Percentiles rank a stretch among this genome's conserved stretches.
phyloP scores from a whole-genome alignment of 2,797 vertebrate species.

The Lindbergichthys nudifrons region DNA sequence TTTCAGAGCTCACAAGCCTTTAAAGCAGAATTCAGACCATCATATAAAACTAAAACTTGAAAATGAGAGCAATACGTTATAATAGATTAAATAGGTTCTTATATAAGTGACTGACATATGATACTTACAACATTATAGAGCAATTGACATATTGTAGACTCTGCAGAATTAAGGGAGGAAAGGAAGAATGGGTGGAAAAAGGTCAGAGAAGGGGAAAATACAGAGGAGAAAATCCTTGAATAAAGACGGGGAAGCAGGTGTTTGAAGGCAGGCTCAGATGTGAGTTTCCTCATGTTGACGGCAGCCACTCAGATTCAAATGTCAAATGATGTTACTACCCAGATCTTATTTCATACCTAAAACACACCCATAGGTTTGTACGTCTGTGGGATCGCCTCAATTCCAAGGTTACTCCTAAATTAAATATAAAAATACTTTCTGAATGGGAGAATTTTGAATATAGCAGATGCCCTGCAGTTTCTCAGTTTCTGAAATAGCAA shows the following conservation, averaged over 20 bases:
- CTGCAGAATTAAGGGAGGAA: background rate
- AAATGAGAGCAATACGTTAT: background rate
- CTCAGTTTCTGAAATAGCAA: background rate
- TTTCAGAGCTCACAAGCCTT: background rate
- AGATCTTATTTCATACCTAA: constrained; percentile 39
- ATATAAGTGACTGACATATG: constrained; percentile 1
- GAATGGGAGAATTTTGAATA: background rate
- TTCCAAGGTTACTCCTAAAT: constrained; percentile 7
- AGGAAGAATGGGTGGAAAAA: background rate
- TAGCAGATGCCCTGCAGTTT: background rate
- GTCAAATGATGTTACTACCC: constrained; percentile 38
- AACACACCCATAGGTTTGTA: constrained; percentile 11
- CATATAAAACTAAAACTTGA: background rate
- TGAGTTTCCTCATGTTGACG: constrained; percentile 11
- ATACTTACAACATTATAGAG: background rate
- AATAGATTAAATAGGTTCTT: background rate
- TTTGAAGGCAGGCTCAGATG: constrained; percentile 24
- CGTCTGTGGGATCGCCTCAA: background rate
- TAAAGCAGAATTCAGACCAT: background rate
- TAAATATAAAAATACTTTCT: background rate
- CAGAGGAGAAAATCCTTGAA: background rate
- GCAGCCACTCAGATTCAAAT: constrained; percentile 40
- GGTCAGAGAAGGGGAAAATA: background rate
- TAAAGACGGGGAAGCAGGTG: constrained; percentile 21
- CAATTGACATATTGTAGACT: background rate